These are phyloP conservation scores for Heliconius erato DNA, from an alignment of 2,888 invertebrate genomes.

Conservation along the genomic window DNA sequence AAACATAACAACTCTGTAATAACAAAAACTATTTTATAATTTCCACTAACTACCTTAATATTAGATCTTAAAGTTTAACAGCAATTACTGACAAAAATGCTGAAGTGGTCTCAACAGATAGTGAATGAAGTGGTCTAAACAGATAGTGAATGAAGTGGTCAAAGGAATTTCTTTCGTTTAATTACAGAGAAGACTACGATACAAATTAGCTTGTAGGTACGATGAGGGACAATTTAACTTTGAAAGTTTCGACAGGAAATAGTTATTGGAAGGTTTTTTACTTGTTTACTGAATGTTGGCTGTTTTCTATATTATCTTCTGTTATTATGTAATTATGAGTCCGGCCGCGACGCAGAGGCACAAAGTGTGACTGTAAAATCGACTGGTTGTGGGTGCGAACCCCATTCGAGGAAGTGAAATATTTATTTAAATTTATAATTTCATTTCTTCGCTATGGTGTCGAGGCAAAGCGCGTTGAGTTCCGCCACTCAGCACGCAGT, in stretches of 20 bases:
- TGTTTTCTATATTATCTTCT: not conserved
- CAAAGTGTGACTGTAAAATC: no score
- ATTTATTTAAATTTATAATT: no score
- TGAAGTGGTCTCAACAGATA: constrained; percentile 15
- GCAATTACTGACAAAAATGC: constrained; percentile 21
- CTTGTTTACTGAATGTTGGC: not conserved
- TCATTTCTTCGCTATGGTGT: no score
- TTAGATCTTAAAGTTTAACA: constrained; percentile 23
- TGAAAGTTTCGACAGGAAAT: not conserved
- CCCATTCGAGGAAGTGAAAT: no score
- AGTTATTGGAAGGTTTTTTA: not conserved
- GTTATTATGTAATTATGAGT: not conserved
- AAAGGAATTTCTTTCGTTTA: constrained; percentile 46
- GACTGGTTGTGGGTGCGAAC: no score
- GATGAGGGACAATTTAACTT: constrained; percentile 32
- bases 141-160: constrained; percentile 37
- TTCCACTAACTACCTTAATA: not conserved
- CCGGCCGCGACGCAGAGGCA: no score
- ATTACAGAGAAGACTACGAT: constrained; percentile 46
- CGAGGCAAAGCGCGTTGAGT: no score
- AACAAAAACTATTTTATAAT: not conserved
- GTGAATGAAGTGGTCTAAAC: constrained; percentile 41
- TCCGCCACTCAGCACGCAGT: no score
- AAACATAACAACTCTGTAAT: not conserved
- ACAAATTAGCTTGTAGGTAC: constrained; percentile 49